A percentile compares a stretch with the other conserved stretches of the same genome.
Evolutionary conservation across 2,888 invertebrate genomes (phyloP).

Genomic region (Therioaphis trifolii): DNA sequence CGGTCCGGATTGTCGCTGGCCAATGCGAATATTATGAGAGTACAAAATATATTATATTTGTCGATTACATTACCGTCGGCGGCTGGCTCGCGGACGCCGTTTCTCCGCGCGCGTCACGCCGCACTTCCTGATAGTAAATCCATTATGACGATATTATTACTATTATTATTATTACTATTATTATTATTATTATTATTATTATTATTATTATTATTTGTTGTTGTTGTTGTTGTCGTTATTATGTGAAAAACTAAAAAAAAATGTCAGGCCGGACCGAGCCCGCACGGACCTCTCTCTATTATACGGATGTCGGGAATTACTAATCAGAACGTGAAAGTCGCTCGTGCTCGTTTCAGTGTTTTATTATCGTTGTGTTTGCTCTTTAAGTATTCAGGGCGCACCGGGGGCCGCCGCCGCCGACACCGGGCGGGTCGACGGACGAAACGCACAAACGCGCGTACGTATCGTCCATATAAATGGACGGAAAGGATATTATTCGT

Average conservation of each 20-base stretch:
- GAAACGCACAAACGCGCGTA: background rate
- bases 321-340: slow-evolving; percentile 53
- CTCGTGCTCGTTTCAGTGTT: slow-evolving; percentile 39
- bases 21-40: background rate
- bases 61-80: background rate
- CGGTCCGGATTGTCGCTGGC: background rate
- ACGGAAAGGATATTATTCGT: background rate
- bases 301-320: slow-evolving; percentile 35
- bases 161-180: no score
- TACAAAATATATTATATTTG: background rate
- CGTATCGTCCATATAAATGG: slow-evolving; percentile 30
- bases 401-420: background rate
- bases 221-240: background rate
- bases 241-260: background rate
- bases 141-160: background rate
- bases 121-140: background rate
- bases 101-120: background rate
- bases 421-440: background rate
- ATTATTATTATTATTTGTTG: no score
- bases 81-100: background rate
- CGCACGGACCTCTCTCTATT: background rate
- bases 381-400: slow-evolving; percentile 55
- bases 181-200: no score
- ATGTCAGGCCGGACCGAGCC: slow-evolving; percentile 10
- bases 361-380: slow-evolving; percentile 17